Evolutionary conservation across 2,797 vertebrate species (phyloP).

Genomic region (Loris lydekkerianus): DNA sequence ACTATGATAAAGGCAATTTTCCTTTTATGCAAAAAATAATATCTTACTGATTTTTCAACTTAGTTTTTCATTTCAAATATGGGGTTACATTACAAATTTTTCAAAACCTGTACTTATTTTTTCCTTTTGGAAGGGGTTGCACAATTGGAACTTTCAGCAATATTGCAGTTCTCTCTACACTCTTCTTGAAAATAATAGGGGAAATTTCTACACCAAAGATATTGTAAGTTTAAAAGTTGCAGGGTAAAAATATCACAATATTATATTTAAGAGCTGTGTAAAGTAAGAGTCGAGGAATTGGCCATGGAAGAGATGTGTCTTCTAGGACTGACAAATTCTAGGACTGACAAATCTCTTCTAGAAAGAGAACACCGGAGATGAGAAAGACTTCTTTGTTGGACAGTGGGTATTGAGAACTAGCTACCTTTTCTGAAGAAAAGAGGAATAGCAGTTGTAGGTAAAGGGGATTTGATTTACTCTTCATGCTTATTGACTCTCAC

Average conservation of each 20-base stretch:
- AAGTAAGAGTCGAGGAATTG: slow-evolving; percentile 1
- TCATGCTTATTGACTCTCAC: slow-evolving; percentile 6
- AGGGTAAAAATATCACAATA: not conserved
- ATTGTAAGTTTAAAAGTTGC: not conserved
- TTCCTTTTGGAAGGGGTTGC: not conserved
- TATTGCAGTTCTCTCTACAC: slow-evolving; percentile 11
- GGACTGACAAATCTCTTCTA: not conserved
- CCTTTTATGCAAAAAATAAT: slow-evolving; percentile 52
- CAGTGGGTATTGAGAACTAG: not conserved
- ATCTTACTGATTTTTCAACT: slow-evolving; percentile 62
- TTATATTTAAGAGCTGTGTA: slow-evolving; percentile 4
- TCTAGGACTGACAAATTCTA: not conserved
- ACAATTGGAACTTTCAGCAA: not conserved
- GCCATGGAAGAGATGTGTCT: not conserved
- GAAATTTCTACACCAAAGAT: slow-evolving; percentile 38
- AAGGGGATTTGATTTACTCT: slow-evolving; percentile 17
- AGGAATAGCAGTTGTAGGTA: not conserved
- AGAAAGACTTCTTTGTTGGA: not conserved
- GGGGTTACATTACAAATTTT: not conserved
- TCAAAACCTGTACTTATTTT: slow-evolving; percentile 39
- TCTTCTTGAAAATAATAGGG: slow-evolving; percentile 52
- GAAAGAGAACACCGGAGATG: not conserved
- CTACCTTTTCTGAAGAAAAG: not conserved
- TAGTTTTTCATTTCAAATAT: slow-evolving; percentile 63
- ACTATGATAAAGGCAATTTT: slow-evolving; percentile 54